These are phyloP conservation scores for Leptopilina myrica DNA, from an alignment of 2,888 invertebrate species.

Conservation along the genomic window DNA sequence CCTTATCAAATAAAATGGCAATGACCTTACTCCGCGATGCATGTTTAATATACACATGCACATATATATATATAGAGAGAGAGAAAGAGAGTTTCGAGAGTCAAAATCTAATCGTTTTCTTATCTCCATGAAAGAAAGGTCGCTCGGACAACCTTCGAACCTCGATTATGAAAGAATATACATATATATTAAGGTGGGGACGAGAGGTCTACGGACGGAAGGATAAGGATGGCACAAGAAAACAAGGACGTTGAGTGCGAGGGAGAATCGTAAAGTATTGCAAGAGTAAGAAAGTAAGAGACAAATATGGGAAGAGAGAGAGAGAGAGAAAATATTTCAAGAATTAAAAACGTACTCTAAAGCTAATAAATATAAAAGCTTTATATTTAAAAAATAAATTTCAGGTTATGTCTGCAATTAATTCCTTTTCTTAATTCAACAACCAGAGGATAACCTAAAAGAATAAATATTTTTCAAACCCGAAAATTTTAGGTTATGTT, in stretches of 20 bases:
- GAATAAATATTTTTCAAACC: no score
- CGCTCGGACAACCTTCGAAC: conserved; percentile 32
- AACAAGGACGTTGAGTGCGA: conserved; percentile 25
- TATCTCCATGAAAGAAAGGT: conserved; percentile 24
- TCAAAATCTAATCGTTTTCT: conserved; percentile 36
- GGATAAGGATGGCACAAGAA: conserved; percentile 8
- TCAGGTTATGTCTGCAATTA: no score
- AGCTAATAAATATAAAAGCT: no score
- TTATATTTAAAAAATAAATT: no score
- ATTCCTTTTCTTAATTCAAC: no score
- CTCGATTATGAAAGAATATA: conserved; percentile 23
- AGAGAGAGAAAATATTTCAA: neutral
- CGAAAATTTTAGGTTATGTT: no score
- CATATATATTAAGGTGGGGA: neutral
- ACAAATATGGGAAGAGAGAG: neutral
- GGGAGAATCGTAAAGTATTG: conserved; percentile 10
- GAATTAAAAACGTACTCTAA: conserved; percentile 37
- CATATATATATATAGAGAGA: no score
- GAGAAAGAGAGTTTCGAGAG: conserved; percentile 5
- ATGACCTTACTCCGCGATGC: conserved; percentile 8
- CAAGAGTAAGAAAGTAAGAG: neutral
- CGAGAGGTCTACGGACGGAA: neutral
- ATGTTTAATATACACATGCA: neutral
- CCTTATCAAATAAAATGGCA: conserved; percentile 8
- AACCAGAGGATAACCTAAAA: no score